Evolutionary conservation across 2,888 invertebrate genomes (phyloP), one percentile per base, ranked within the genome.

Genomic region (Heterodera filipjevi): DNA sequence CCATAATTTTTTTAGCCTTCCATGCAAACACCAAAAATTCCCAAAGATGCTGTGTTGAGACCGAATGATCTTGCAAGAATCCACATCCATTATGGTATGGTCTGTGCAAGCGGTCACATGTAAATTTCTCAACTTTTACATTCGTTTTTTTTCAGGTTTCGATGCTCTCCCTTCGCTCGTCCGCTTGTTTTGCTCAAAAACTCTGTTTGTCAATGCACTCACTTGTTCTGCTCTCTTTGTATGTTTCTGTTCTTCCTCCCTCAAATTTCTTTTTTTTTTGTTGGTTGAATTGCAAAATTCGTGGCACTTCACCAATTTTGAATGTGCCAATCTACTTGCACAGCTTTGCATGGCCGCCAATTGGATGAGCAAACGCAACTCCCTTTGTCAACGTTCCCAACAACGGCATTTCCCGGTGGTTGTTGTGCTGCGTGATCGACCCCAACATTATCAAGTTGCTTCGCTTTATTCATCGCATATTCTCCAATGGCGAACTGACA

Each of bases 141-240:
- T 44, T 44, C 12, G 12, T 44, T 14, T 49, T 49, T 16, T 16
- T 78, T 76, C 14, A 59, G 77, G 77, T 19, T 59, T 53, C 44
- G 76, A 78, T 39, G 53, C n/a, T 16, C 49, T 77, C 12, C 49
- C 49, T 59, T 64, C 77, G 27, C 27, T 44, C 22, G 35, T 78
- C 39, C 27, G 59, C n/a, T 12, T 49, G 19, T 74, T 75, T n/a
- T 78, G 78, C 35, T 35, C 78, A 2, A 74, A 78, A 77, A 75
- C 78, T n/a, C 30, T 78, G 32, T 78, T 78, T 68, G 53, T 66
- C 8, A 74, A 66, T 44, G 44, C 74, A 16, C 27, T 22, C 27
- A 66, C 77, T 3, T 74, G 74, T n/a, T 78, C 75, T 19, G 33
- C 77, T 49, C 68, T 78, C 66, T 77, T 78, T 66, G 76, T 76